Evolutionary conservation across 2,888 invertebrate species (phyloP).

Genomic region (Trypoxylon attenuatum): DNA sequence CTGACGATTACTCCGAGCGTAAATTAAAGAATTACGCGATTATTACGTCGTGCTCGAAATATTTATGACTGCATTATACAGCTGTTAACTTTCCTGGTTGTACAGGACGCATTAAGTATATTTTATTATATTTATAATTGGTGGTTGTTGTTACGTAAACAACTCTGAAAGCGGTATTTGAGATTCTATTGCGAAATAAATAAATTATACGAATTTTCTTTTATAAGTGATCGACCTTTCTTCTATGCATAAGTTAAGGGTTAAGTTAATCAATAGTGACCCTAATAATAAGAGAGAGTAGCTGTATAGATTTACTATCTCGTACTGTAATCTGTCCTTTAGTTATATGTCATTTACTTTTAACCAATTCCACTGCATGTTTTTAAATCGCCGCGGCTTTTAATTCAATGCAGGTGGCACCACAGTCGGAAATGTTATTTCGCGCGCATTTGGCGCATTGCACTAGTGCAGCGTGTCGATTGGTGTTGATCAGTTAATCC

Average conservation of each 20-base stretch:
- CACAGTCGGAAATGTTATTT: not conserved
- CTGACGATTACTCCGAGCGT: no score
- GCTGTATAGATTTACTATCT: no score
- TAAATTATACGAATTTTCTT: slow-evolving; percentile 52
- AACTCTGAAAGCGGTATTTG: slow-evolving; percentile 24
- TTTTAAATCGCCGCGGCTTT: not conserved
- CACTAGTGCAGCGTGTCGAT: not conserved
- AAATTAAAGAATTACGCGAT: no score
- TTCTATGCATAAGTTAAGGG: not conserved
- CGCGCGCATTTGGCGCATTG: not conserved
- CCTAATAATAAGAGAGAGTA: no score
- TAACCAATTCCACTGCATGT: no score
- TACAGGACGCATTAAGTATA: slow-evolving; percentile 60
- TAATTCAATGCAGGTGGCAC: not conserved
- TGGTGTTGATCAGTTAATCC: no score
- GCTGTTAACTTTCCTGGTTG: slow-evolving; percentile 63
- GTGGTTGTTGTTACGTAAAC: slow-evolving; percentile 32
- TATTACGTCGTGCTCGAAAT: slow-evolving; percentile 46
- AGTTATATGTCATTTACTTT: no score
- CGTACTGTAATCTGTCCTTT: no score
- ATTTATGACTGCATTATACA: slow-evolving; percentile 51
- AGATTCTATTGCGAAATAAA: slow-evolving; percentile 40
- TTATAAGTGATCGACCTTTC: slow-evolving; percentile 12
- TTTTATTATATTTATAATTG: slow-evolving; percentile 64
- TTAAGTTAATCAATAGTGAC: no score